phyloP scores from a whole-genome alignment of 2,113 vertebrate genomes.

The Octodon degus region DNA sequence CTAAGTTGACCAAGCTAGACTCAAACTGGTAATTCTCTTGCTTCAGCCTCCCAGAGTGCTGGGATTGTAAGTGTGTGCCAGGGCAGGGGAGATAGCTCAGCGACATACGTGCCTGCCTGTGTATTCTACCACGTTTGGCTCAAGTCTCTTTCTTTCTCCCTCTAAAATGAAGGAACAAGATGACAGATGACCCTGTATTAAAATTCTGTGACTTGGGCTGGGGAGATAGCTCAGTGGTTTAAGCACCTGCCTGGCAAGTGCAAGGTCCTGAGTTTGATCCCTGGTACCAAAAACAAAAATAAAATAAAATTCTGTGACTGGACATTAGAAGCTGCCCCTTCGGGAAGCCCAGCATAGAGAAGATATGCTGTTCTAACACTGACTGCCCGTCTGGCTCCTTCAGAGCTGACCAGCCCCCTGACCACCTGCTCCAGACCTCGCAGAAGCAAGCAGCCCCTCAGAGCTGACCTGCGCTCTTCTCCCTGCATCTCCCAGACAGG shows the following conservation, averaged over 20 bases:
- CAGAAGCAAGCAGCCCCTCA: neutral
- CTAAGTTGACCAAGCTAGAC: neutral
- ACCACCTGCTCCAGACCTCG: neutral
- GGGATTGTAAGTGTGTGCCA: neutral
- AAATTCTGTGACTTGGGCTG: neutral
- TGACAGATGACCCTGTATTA: rapidly evolving
- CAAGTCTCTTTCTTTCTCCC: neutral
- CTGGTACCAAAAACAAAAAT: too few species aligned
- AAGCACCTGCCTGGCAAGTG: too few species aligned
- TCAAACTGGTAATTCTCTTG: neutral
- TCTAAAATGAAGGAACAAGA: neutral
- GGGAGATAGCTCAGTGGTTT: too few species aligned
- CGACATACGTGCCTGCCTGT: too few species aligned
- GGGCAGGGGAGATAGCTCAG: too few species aligned
- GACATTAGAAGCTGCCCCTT: neutral
- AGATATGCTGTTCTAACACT: rapidly evolving
- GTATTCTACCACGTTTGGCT: neutral
- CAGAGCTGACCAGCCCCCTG: rapidly evolving
- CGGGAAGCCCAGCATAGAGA: neutral
- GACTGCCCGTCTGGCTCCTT: neutral
- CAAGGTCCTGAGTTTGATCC: too few species aligned
- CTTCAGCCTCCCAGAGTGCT: neutral
- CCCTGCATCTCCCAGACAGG: neutral
- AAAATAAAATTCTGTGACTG: neutral
- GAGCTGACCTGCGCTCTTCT: neutral